A percentile compares a stretch with the other conserved stretches of the same genome.
These are phyloP conservation scores for Lacerta bilineata DNA, from an alignment of 2,797 vertebrate genomes.

Conservation along the genomic window DNA sequence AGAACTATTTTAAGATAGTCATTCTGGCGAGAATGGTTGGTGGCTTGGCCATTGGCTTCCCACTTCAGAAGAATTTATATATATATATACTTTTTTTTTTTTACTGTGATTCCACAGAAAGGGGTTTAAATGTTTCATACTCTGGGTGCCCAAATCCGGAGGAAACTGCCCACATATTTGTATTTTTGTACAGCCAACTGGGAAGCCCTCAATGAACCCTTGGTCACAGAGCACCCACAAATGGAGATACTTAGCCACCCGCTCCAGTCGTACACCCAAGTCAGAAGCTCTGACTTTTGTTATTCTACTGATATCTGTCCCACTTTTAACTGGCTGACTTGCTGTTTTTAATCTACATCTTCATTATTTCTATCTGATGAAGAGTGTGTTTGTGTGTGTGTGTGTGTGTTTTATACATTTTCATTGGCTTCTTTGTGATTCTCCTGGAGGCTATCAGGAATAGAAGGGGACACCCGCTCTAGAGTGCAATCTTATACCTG, in stretches of 20 bases:
- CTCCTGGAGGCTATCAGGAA: too few relatives aligned
- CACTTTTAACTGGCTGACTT: too few relatives aligned
- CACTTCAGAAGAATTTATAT: conserved; percentile 41
- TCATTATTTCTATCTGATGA: background rate
- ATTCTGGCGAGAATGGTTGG: conserved; percentile 39
- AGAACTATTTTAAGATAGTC: conserved; percentile 34
- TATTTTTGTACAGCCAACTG: conserved; percentile 13
- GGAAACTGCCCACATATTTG: conserved; percentile 20
- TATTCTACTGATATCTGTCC: background rate
- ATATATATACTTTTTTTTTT: background rate
- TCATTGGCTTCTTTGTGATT: too few relatives aligned
- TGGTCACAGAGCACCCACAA: conserved; percentile 33
- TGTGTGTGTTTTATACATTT: too few relatives aligned
- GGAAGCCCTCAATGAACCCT: conserved; percentile 26
- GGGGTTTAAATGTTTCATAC: conserved; percentile 16
- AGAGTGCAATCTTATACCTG: too few relatives aligned
- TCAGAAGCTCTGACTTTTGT: background rate
- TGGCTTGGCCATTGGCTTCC: conserved; percentile 34
- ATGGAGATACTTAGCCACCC: background rate
- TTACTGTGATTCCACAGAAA: conserved; percentile 20
- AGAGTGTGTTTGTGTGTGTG: background rate
- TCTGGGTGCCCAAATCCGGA: conserved; percentile 18
- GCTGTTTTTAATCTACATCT: background rate
- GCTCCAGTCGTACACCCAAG: conserved; percentile 13
- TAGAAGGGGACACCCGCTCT: too few relatives aligned